Evolutionary conservation across 2,888 invertebrate genomes (phyloP).

Genomic region (Smittia aterrima): DNA sequence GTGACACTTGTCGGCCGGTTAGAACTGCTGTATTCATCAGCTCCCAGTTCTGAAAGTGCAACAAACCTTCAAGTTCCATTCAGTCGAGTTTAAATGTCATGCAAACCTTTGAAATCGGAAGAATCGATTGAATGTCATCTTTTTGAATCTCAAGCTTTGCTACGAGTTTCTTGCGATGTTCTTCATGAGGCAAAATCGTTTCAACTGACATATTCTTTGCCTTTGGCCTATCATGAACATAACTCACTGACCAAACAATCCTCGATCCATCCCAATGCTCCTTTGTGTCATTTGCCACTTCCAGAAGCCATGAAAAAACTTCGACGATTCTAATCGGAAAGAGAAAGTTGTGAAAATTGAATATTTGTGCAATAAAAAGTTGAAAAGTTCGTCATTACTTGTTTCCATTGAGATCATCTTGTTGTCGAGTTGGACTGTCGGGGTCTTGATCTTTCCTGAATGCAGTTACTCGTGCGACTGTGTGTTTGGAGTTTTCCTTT

Average conservation of each 20-base stretch:
- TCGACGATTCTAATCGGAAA: constrained; percentile 63
- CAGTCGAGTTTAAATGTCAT: constrained; percentile 59
- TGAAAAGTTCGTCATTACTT: constrained; percentile 42
- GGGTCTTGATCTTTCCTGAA: constrained; percentile 61
- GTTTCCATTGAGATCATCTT: constrained; percentile 43
- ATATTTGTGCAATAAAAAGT: constrained; percentile 45
- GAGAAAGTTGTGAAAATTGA: constrained; percentile 53
- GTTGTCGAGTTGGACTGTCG: constrained; percentile 45
- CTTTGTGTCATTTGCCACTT: constrained; percentile 76
- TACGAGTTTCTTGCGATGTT: constrained; percentile 65
- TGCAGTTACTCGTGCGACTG: constrained; percentile 85
- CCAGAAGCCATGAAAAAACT: constrained; percentile 87
- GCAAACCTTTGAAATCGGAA: constrained; percentile 87
- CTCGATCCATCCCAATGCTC: constrained; percentile 79
- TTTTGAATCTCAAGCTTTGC: constrained; percentile 86
- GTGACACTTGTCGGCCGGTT: constrained; percentile 90
- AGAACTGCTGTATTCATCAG: constrained; percentile 93
- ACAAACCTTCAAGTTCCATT: constrained; percentile 17
- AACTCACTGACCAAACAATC: constrained; percentile 82
- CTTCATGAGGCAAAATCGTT: constrained; percentile 49
- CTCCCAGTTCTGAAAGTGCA: constrained; percentile 78
- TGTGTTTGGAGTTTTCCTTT: constrained; percentile 75
- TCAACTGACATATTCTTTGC: constrained; percentile 49
- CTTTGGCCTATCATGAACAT: constrained; percentile 62
- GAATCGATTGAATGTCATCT: constrained; percentile 89